A percentile compares a stretch with the other conserved stretches of the same genome.
phyloP scores from a whole-genome alignment of 2,113 vertebrate genomes.

The Lontra canadensis region DNA sequence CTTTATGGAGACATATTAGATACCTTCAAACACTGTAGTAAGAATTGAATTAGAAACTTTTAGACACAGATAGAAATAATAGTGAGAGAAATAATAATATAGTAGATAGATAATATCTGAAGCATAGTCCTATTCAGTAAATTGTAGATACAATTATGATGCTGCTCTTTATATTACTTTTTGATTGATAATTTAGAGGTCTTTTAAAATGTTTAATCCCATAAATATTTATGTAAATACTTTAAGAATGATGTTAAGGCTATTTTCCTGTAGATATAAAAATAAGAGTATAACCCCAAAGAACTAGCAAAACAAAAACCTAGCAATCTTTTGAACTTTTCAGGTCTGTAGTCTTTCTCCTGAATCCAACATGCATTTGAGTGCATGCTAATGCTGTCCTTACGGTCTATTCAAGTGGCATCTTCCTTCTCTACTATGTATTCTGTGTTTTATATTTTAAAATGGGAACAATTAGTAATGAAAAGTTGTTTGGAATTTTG shows the following conservation, averaged over 20 bases:
- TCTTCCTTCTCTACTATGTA: background rate
- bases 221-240: background rate
- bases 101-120: background rate
- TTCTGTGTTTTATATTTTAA: background rate
- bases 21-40: background rate
- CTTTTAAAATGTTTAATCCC: background rate
- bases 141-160: background rate
- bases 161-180: background rate
- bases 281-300: background rate
- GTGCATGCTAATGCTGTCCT: background rate
- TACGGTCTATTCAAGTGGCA: background rate
- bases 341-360: background rate
- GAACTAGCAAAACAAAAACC: background rate
- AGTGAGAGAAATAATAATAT: background rate
- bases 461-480: background rate
- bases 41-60: background rate
- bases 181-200: background rate
- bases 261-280: background rate
- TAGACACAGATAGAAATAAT: background rate
- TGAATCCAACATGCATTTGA: background rate
- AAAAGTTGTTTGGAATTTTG: background rate
- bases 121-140: background rate
- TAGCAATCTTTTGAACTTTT: background rate
- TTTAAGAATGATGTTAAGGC: background rate
- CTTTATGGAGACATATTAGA: background rate